phyloP scores from a whole-genome alignment of 35 echinoderm and acorn worm genomes.

The Hemicentrotus pulcherrimus region DNA sequence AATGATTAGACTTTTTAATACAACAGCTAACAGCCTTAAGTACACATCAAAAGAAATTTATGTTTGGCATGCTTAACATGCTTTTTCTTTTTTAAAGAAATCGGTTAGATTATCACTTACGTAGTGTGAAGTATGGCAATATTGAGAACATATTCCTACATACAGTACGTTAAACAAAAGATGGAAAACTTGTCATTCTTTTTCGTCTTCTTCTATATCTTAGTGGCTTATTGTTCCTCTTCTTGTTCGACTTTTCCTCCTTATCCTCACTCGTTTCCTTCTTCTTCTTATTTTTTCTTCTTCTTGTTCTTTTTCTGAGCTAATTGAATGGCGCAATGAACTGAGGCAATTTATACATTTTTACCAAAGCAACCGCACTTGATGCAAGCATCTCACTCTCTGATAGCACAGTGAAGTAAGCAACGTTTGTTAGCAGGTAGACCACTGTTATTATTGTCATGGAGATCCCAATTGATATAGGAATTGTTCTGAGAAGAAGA shows the following conservation, averaged over 20 bases:
- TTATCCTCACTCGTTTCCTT: too few species aligned
- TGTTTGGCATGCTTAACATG: too few species aligned
- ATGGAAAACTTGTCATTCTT: too few species aligned
- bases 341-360: not conserved
- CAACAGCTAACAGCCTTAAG: not conserved
- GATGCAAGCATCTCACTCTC: slow-evolving; percentile 64
- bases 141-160: too few species aligned
- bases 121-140: too few species aligned
- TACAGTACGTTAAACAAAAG: too few species aligned
- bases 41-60: too few species aligned
- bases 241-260: too few species aligned
- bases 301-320: too few species aligned
- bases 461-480: slow-evolving; percentile 58
- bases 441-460: slow-evolving; percentile 66
- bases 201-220: not conserved
- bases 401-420: slow-evolving; percentile 71
- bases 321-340: not conserved
- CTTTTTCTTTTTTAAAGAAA: too few species aligned
- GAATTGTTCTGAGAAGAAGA: slow-evolving; percentile 66
- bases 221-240: not conserved
- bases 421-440: slow-evolving; percentile 74
- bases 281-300: too few species aligned
- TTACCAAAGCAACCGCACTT: slow-evolving; percentile 73
- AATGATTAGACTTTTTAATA: not conserved
- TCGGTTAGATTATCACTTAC: too few species aligned